Percentiles rank a stretch among this genome's conserved stretches.
phyloP scores from a whole-genome alignment of 2,797 vertebrate genomes.

The Calcarius lapponicus region DNA sequence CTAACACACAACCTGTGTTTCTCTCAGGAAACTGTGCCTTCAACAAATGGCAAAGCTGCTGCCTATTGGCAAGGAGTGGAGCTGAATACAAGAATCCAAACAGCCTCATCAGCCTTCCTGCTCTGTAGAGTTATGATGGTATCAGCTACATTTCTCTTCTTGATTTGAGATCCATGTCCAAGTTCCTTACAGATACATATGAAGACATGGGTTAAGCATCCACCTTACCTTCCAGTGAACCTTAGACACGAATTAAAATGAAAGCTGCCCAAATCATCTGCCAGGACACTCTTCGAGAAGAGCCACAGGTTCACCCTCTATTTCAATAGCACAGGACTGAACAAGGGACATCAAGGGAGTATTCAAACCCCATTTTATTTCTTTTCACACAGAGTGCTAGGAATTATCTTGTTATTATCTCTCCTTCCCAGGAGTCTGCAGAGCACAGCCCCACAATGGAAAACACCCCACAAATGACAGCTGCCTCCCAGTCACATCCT shows the following conservation, averaged over 20 bases:
- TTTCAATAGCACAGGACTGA: background rate
- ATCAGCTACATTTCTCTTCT: background rate
- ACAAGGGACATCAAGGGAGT: background rate
- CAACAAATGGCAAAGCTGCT: background rate
- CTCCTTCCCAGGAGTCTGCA: rapidly evolving
- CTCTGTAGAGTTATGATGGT: background rate
- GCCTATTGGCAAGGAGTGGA: background rate
- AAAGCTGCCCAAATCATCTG: background rate
- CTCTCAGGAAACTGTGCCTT: background rate
- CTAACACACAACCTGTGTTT: background rate
- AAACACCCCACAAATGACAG: background rate
- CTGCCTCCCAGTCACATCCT: background rate
- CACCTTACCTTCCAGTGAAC: background rate
- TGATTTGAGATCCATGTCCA: background rate
- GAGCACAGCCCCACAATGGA: background rate
- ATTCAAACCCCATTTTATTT: background rate
- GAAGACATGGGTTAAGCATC: background rate
- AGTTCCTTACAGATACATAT: background rate
- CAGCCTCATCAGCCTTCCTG: background rate
- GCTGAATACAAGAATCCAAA: background rate
- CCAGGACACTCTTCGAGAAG: background rate
- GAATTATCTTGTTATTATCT: background rate
- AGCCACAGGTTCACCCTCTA: background rate
- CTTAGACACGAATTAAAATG: background rate
- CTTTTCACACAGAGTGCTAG: background rate